Conservation (phyloP, 2,113 vertebrate genomes). For the Rhinopithecus roxellana region DNA sequence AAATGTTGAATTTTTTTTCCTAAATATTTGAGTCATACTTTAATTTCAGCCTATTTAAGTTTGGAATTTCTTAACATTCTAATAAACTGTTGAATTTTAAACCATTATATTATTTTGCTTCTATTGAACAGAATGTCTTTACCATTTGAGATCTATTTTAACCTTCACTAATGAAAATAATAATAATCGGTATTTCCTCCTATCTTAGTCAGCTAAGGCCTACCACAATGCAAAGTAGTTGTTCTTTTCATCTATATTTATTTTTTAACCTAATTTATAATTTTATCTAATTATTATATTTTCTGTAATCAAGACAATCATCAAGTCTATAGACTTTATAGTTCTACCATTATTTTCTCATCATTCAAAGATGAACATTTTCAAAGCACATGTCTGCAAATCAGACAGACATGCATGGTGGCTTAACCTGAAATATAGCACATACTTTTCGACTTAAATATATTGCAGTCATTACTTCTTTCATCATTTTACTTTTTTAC, state of each 20-base stretch:
- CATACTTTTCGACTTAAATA: background rate
- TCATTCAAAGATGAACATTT: background rate
- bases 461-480: background rate
- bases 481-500: background rate
- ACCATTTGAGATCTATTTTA: background rate
- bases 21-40: background rate
- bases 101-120: background rate
- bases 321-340: background rate
- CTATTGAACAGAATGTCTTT: background rate
- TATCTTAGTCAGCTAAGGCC: background rate
- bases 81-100: background rate
- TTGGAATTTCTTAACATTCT: background rate
- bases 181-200: background rate
- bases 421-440: background rate
- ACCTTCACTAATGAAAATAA: background rate
- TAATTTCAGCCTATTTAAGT: background rate
- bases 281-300: background rate
- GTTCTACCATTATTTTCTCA: background rate
- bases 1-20: background rate
- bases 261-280: background rate
- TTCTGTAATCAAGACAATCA: background rate
- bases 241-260: background rate
- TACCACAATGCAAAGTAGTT: background rate
- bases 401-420: background rate
- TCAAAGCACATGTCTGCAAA: background rate